Evolutionary conservation across 2,797 vertebrate species (phyloP).

Genomic region (Chaetophractus vellerosus): DNA sequence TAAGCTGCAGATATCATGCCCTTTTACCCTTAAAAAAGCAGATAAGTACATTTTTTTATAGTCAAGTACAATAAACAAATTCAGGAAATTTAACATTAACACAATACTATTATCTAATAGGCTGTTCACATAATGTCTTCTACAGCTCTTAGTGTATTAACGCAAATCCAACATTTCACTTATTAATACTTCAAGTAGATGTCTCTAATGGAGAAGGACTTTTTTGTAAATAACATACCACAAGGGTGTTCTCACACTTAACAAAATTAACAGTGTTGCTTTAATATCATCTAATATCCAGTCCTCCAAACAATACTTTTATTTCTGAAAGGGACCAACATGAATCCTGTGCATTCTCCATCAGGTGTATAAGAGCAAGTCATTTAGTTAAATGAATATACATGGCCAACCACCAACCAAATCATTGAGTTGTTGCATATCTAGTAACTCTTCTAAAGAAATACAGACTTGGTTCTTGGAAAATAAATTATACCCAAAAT

Average conservation of each 20-base stretch:
- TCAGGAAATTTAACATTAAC: slow-evolving; percentile 33
- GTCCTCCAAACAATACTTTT: not conserved
- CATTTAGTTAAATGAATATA: slow-evolving; percentile 39
- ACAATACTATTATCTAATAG: not conserved
- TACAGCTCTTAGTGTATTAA: slow-evolving; percentile 32
- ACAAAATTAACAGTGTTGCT: slow-evolving; percentile 53
- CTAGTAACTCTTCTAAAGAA: not conserved
- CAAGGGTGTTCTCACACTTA: not conserved
- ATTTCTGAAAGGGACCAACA: slow-evolving; percentile 40
- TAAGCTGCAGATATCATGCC: not conserved
- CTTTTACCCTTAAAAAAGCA: slow-evolving; percentile 1
- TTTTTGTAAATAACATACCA: not conserved
- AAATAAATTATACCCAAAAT: slow-evolving; percentile 23
- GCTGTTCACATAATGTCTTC: not conserved
- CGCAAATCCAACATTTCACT: slow-evolving; percentile 29
- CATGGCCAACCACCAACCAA: not conserved
- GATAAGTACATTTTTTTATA: not conserved
- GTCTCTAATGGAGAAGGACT: slow-evolving; percentile 22
- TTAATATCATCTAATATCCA: not conserved
- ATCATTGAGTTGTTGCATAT: not conserved
- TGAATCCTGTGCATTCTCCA: not conserved
- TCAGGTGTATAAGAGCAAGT: not conserved
- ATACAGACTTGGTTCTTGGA: not conserved
- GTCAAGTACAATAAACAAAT: not conserved
- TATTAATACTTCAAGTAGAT: not conserved